phyloP scores from a whole-genome alignment of 1,140 invertebrate species.

The Tenebrio molitor region DNA sequence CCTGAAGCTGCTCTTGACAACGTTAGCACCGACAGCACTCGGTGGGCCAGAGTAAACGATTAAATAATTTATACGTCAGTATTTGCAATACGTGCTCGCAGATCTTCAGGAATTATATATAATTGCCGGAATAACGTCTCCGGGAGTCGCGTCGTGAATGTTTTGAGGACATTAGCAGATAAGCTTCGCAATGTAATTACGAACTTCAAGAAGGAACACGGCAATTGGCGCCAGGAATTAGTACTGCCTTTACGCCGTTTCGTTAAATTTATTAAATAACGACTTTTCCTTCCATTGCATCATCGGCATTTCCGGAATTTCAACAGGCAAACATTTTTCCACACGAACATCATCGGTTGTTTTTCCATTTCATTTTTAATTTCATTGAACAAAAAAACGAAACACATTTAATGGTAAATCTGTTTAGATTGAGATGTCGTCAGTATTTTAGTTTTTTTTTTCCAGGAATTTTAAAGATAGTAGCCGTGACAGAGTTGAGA shows the following conservation, averaged over 20 bases:
- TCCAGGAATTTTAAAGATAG: too few relatives aligned
- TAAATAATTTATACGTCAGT: slow-evolving; percentile 25
- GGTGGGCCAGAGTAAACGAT: neutral
- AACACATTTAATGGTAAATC: too few relatives aligned
- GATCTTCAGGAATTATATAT: slow-evolving; percentile 24
- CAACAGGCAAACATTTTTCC: neutral
- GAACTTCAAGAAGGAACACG: slow-evolving; percentile 22
- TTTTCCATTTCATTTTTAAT: too few relatives aligned
- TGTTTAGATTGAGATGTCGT: too few relatives aligned
- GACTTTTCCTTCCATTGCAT: slow-evolving; percentile 6
- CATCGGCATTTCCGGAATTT: neutral
- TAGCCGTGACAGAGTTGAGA: too few relatives aligned
- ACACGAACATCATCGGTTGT: too few relatives aligned
- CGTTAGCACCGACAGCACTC: neutral
- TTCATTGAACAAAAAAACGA: too few relatives aligned
- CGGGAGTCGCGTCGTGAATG: slow-evolving; percentile 16
- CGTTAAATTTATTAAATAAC: slow-evolving; percentile 16
- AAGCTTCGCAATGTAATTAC: slow-evolving; percentile 25
- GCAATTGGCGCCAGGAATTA: slow-evolving; percentile 17
- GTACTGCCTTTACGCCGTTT: slow-evolving; percentile 4
- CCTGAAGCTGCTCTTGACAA: neutral
- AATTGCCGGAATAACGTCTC: slow-evolving; percentile 12
- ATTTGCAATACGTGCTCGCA: slow-evolving; percentile 23
- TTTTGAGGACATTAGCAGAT: slow-evolving; percentile 29
- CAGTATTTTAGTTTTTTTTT: too few relatives aligned